Base-by-base conservation (phyloP, 2,888 invertebrate species). In the Ommatoiulus sabulosus region DNA sequence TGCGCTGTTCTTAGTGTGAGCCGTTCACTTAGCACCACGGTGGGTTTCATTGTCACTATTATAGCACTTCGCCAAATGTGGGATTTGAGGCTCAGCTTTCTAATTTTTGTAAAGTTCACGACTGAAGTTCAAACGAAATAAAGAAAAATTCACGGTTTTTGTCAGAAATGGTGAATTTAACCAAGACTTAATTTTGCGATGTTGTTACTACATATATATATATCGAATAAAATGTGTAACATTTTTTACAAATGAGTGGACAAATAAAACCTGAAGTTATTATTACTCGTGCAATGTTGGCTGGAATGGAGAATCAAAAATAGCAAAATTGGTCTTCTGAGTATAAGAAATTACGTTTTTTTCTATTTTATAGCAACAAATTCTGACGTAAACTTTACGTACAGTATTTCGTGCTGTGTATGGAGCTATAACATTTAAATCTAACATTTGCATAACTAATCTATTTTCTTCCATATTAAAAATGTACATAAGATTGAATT, bases 101-200 rank as follows among this genome's bases (percentile, higher is more conserved):
- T 85, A 85, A 44, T 85, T 85, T 85, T 85, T 85, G 85, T 85
- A 85, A 85, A 44, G 46, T 46, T 85, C 44, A 85, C 46, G 46
- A 46, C 44, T 85, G 85, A 85, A 85, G 85, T 85, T 85, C 85
- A 85, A 85, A 85, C 85, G n/a, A 85, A 85, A 85, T 85, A 85
- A 44, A 85, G n/a, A 72, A 24, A 48, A 24, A 10, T 20, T 57
- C 17, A 72, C 72, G 72, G 24, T 72, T 72, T 48, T 72, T 72
- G 72, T 24, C 72, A 20, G 24, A 72, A 72, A 72, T 72, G 20
- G 63, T 48, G 48, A 48, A 48, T 48, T 35, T 48, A 48, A 48
- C 48, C 48, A 63, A 17, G 63, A 63, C 72, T 72, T 72, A 24
- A 72, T 72, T 72, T 72, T 24, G 72, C 72, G 72, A 72, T 72